Conservation (phyloP, 64 coral and sea anemone genomes). For the Actinia tenebrosa region DNA sequence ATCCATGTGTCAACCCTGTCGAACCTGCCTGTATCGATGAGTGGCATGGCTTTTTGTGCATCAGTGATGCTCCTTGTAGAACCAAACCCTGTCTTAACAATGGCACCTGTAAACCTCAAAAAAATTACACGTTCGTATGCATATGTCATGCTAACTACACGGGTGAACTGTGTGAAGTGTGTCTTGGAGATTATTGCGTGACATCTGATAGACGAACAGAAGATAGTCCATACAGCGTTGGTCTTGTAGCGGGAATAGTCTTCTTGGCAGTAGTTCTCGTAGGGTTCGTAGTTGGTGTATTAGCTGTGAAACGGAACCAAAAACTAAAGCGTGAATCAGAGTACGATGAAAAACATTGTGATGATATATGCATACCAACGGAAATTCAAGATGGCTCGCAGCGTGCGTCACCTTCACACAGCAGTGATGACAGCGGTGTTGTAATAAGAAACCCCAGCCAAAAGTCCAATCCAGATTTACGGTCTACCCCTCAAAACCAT, state of each 20-base stretch:
- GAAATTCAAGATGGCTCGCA: constrained; percentile 72
- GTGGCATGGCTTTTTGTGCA: constrained; percentile 63
- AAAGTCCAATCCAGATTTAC: constrained; percentile 48
- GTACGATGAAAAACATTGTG: constrained; percentile 25
- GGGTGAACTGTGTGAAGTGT: constrained; percentile 45
- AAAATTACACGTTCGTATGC: constrained; percentile 48
- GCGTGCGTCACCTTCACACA: constrained; percentile 73
- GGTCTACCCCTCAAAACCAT: constrained; percentile 6
- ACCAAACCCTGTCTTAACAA: constrained; percentile 63
- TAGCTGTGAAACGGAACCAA: constrained; percentile 60
- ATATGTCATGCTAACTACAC: constrained; percentile 50
- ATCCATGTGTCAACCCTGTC: constrained; percentile 33
- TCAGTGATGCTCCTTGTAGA: constrained; percentile 61
- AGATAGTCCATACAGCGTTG: constrained; percentile 50
- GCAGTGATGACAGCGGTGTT: constrained; percentile 86
- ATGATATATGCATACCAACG: constrained; percentile 28
- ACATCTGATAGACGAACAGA: not conserved
- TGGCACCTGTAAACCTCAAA: constrained; percentile 57
- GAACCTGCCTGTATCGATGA: constrained; percentile 71
- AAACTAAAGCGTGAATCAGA: constrained; percentile 8
- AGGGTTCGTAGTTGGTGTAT: constrained; percentile 53
- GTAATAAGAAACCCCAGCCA: constrained; percentile 76
- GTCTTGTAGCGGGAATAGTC: constrained; percentile 62
- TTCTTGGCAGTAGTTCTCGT: constrained; percentile 64
- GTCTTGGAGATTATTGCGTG: constrained; percentile 27